These are phyloP conservation scores for Laticauda colubrina DNA, from an alignment of 2,113 vertebrate species.

Conservation along the genomic window DNA sequence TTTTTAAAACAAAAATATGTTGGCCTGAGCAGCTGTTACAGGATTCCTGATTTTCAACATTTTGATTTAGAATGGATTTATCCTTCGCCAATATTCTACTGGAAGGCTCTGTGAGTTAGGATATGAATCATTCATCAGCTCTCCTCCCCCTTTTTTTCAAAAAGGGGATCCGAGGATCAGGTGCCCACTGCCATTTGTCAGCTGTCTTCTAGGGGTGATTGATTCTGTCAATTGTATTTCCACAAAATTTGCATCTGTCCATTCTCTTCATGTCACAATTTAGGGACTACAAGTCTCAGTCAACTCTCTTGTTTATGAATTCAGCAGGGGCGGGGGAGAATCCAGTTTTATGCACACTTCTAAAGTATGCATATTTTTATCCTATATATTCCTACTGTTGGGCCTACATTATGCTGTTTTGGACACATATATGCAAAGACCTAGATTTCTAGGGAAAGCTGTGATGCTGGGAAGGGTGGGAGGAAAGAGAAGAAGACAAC, in stretches of 20 bases:
- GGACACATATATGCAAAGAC: too few relatives aligned
- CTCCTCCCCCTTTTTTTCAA: neutral
- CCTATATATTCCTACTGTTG: neutral
- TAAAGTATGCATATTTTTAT: neutral
- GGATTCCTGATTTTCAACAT: neutral
- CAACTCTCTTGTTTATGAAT: neutral
- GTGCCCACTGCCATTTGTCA: neutral
- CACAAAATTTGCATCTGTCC: neutral
- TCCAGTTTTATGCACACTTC: neutral
- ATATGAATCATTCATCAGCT: neutral
- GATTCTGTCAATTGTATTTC: neutral
- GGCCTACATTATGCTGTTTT: too few relatives aligned
- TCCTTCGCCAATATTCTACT: neutral
- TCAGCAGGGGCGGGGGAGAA: neutral
- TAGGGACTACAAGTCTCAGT: neutral
- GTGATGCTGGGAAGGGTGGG: too few relatives aligned
- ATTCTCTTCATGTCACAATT: neutral
- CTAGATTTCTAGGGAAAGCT: too few relatives aligned
- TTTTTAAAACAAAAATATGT: neutral
- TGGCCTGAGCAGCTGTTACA: neutral
- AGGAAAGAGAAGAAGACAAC: too few relatives aligned
- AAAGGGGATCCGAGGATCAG: neutral
- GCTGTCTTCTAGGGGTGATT: neutral
- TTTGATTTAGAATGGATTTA: neutral
- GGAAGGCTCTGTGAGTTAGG: neutral